Evolutionary conservation across 2,797 vertebrate species (phyloP), one percentile per base, ranked within the genome.

Genomic region (Crenuchus spilurus): DNA sequence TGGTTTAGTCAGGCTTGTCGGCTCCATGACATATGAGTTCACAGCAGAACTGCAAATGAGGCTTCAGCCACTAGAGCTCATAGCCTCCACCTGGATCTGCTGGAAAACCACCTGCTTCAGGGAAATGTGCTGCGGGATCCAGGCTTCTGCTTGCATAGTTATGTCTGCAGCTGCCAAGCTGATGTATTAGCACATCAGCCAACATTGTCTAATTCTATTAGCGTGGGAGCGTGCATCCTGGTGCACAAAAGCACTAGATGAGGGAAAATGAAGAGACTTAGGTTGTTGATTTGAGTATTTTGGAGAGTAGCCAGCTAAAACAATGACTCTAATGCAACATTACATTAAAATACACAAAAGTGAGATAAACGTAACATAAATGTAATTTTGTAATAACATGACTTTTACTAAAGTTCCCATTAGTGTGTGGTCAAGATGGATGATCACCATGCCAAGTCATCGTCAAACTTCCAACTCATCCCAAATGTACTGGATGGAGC

Each of bases 11-110:
- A 44, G 30, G 63, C 42, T 63, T 57, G 33, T 41, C 30, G 10
- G 13, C 24, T 48, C 35, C 22, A 18, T 57, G 39, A 70, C 69
- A 74, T 37, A 55, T 49, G 54, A 72, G 20, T 57, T 69, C 66
- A 57, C 46, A 54, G 30, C 3, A 4, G 1, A 18, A 75, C 57
- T 63, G 46, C 58, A 73, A 58, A 80, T 76, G 49, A 72, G 42
- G 31, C 35, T 20, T 75, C 48, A 10, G 55, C 11, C 1, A 13
- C 51, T 54, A 54, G 51, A 54, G 33, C 57, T 37, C 33, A 30
- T 20, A 63, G 37, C 51, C 1, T 28, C 58, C 39, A 55, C 48
- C 48, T 41, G 48, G 28, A 72, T 54, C 6, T 64, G 49, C 44
- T n/a, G 51, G 51, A 58, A 35, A 16, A 35, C 2, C 31, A 20